Evolutionary conservation across 2,888 invertebrate species (phyloP).

Genomic region (Mongoloraphidia duomilia): DNA sequence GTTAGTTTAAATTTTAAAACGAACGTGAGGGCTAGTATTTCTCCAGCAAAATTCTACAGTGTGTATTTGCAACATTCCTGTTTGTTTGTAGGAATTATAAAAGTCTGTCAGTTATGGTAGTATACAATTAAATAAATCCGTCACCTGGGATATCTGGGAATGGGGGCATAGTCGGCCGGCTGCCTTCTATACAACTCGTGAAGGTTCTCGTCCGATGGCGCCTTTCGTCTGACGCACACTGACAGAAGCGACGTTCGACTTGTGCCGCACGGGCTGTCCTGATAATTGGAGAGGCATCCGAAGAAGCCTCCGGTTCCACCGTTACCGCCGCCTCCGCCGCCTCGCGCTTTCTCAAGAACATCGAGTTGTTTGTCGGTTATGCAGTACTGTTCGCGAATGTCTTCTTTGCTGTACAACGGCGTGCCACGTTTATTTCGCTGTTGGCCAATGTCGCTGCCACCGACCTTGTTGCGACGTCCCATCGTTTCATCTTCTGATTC

Average conservation of each 20-base stretch:
- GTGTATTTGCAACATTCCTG: too few species aligned
- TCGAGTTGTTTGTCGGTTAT: slow-evolving; percentile 81
- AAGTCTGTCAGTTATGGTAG: too few species aligned
- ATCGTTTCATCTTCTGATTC: slow-evolving; percentile 72
- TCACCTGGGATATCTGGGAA: slow-evolving; percentile 57
- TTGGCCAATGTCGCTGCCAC: slow-evolving; percentile 36
- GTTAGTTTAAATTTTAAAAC: too few species aligned
- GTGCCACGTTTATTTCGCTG: slow-evolving; percentile 29
- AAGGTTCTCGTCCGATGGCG: slow-evolving; percentile 79
- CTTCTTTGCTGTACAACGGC: slow-evolving; percentile 68
- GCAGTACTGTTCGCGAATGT: slow-evolving; percentile 88
- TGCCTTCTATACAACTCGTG: slow-evolving; percentile 33
- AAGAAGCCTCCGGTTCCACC: slow-evolving; percentile 51
- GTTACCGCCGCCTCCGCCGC: slow-evolving; percentile 30
- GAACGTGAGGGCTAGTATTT: too few species aligned
- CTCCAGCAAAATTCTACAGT: too few species aligned
- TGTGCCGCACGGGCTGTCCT: slow-evolving; percentile 49
- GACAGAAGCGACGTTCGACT: slow-evolving; percentile 60
- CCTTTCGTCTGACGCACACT: slow-evolving; percentile 72
- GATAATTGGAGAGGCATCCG: slow-evolving; percentile 66
- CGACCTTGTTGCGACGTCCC: slow-evolving; percentile 43
- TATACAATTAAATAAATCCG: not conserved
- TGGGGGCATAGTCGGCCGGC: slow-evolving; percentile 61
- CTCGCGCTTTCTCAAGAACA: slow-evolving; percentile 50
- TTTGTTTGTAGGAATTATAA: too few species aligned